A percentile compares a stretch with the other conserved stretches of the same genome.
Evolutionary conservation across 1,140 invertebrate genomes (phyloP).

Genomic region (Brachystomella parvula): DNA sequence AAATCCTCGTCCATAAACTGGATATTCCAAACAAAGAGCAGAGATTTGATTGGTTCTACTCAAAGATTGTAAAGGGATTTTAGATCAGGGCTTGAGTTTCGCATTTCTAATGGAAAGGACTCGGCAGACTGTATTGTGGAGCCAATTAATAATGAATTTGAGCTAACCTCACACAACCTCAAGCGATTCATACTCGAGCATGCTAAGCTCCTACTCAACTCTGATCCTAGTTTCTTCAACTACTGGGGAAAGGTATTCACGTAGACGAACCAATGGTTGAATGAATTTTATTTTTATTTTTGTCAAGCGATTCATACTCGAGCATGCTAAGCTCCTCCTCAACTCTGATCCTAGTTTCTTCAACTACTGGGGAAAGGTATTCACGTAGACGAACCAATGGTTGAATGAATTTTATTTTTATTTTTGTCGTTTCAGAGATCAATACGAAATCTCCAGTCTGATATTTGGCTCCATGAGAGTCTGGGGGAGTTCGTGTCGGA

Average conservation of each 20-base stretch:
- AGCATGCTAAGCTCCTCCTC: slow-evolving; percentile 35
- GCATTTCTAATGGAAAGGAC: slow-evolving; percentile 35
- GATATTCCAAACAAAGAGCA: slow-evolving; percentile 36
- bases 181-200: slow-evolving; percentile 37
- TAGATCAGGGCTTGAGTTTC: slow-evolving; percentile 37
- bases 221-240: slow-evolving; percentile 35
- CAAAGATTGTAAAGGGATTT: slow-evolving; percentile 38
- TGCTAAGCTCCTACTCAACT: slow-evolving; percentile 36
- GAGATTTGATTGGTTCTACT: slow-evolving; percentile 35
- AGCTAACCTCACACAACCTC: slow-evolving; percentile 29
- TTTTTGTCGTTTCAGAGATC: slow-evolving; percentile 23
- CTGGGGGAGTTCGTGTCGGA: slow-evolving; percentile 35
- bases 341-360: slow-evolving; percentile 37
- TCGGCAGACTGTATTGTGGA: slow-evolving; percentile 35
- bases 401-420: not conserved
- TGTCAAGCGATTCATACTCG: slow-evolving; percentile 35
- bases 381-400: not conserved
- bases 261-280: too few species aligned
- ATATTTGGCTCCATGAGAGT: slow-evolving; percentile 38
- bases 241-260: slow-evolving; percentile 36
- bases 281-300: too few species aligned
- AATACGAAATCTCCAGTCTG: slow-evolving; percentile 33
- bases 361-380: slow-evolving; percentile 37
- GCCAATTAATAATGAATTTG: slow-evolving; percentile 34
- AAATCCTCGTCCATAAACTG: slow-evolving; percentile 37